These are phyloP conservation scores for Pempheris klunzingeri DNA, from an alignment of 2,797 vertebrate genomes.

Conservation along the genomic window DNA sequence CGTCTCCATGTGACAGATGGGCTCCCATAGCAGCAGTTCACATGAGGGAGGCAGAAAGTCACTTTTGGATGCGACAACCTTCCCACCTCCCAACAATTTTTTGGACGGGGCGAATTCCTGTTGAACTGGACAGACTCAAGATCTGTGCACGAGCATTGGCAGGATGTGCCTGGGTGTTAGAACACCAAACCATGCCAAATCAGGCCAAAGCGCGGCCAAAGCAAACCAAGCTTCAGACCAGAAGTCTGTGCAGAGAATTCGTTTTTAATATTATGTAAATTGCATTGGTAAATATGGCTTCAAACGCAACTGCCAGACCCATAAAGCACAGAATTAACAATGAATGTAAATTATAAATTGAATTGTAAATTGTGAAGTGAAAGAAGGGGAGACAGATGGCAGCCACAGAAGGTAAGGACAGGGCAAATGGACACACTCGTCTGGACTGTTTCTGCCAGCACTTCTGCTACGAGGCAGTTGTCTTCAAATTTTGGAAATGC, in stretches of 20 bases:
- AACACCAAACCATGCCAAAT: slow-evolving; percentile 51
- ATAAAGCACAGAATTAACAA: slow-evolving; percentile 56
- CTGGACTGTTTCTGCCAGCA: slow-evolving; percentile 47
- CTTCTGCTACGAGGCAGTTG: slow-evolving; percentile 32
- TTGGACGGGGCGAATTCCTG: slow-evolving; percentile 10
- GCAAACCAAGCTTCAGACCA: slow-evolving; percentile 41
- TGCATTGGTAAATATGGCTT: slow-evolving; percentile 57
- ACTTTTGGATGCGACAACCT: slow-evolving; percentile 77
- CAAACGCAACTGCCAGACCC: slow-evolving; percentile 38
- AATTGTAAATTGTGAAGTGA: slow-evolving; percentile 70
- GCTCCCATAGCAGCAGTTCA: slow-evolving; percentile 69
- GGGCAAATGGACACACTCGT: slow-evolving; percentile 66
- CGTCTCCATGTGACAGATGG: slow-evolving; percentile 80
- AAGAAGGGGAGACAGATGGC: slow-evolving; percentile 77
- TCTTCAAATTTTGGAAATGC: slow-evolving; percentile 25
- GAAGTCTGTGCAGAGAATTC: slow-evolving; percentile 48
- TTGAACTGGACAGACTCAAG: slow-evolving; percentile 63
- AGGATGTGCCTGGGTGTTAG: slow-evolving; percentile 36
- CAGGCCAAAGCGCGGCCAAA: slow-evolving; percentile 43
- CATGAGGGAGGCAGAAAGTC: slow-evolving; percentile 66
- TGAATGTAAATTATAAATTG: slow-evolving; percentile 70
- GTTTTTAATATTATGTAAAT: slow-evolving; percentile 69
- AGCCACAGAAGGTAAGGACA: slow-evolving; percentile 77
- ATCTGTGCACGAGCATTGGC: slow-evolving; percentile 63
- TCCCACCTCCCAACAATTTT: slow-evolving; percentile 67